A percentile compares a stretch with the other conserved stretches of the same genome.
These are phyloP conservation scores for Balanococcus diminutus DNA, from an alignment of 2,888 invertebrate species.

Conservation along the genomic window DNA sequence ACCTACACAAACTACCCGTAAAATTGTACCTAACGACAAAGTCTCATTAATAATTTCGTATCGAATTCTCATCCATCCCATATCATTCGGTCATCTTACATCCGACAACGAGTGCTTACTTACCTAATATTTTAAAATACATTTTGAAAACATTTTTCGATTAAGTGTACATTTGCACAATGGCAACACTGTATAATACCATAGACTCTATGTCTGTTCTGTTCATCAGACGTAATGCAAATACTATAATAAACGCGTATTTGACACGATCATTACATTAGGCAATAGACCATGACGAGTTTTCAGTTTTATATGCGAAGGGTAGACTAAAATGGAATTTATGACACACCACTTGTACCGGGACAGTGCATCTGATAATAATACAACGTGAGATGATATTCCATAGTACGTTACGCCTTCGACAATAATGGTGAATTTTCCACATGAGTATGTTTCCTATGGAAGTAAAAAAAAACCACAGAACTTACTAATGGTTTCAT, in stretches of 20 bases:
- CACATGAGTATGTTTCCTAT: not conserved
- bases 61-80: not conserved
- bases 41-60: not conserved
- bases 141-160: not conserved
- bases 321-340: slow-evolving; percentile 40
- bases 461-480: not conserved
- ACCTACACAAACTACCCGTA: not conserved
- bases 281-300: slow-evolving; percentile 51
- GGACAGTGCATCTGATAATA: not conserved
- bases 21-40: not conserved
- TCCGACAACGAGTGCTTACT: too few relatives aligned
- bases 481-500: not conserved
- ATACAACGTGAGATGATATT: not conserved
- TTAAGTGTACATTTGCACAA: not conserved
- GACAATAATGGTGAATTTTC: not conserved
- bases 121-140: not conserved
- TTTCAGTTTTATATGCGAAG: slow-evolving; percentile 33
- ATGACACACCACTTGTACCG: not conserved
- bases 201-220: too few relatives aligned
- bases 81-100: not conserved
- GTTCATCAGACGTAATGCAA: not conserved
- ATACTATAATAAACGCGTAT: slow-evolving; percentile 30
- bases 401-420: not conserved
- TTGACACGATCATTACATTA: slow-evolving; percentile 49
- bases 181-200: not conserved